phyloP scores from a whole-genome alignment of 2,797 vertebrate species.

The Hypotaenidia okinawae region DNA sequence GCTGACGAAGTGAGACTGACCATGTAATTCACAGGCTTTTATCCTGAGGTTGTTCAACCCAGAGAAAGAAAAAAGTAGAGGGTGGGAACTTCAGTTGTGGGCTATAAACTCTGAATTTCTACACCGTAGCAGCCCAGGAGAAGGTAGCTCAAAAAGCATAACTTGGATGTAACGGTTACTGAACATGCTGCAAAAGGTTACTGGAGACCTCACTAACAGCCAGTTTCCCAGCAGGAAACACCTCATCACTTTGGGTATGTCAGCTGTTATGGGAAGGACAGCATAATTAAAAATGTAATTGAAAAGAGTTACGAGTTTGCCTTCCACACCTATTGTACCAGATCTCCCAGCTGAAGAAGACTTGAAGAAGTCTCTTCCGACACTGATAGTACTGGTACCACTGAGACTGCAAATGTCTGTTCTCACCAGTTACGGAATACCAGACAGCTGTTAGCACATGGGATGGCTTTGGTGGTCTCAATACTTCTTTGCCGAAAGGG shows the following conservation, averaged over 20 bases:
- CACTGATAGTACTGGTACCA: rapidly evolving
- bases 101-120: neutral
- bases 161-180: rapidly evolving
- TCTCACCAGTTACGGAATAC: neutral
- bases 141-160: neutral
- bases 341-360: neutral
- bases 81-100: neutral
- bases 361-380: neutral
- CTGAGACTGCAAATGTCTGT: neutral
- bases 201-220: neutral
- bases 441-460: rapidly evolving
- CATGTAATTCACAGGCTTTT: neutral
- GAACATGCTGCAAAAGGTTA: neutral
- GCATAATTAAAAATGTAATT: neutral
- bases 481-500: rapidly evolving
- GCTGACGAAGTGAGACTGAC: neutral
- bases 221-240: neutral
- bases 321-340: neutral
- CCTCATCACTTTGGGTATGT: rapidly evolving
- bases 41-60: neutral
- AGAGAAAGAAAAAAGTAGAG: neutral
- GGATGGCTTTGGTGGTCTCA: neutral
- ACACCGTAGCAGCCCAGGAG: rapidly evolving
- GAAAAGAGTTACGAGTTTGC: neutral
- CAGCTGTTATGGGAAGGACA: neutral